A percentile compares a stretch with the other conserved stretches of the same genome.
phyloP scores from a whole-genome alignment of 1,140 invertebrate genomes.

The Caenorhabditis tropicalis region DNA sequence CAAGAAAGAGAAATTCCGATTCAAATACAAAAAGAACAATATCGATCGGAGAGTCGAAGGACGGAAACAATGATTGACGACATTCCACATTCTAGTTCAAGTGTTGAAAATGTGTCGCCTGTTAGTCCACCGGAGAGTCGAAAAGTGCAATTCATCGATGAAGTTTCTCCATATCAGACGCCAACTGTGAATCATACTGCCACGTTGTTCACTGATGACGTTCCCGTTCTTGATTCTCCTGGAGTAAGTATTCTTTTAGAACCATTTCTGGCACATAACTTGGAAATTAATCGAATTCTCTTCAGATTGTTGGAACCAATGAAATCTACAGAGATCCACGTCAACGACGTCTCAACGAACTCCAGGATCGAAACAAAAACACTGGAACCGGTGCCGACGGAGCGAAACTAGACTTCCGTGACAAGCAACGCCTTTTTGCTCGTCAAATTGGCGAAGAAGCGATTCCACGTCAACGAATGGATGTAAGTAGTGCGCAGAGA shows the following conservation, averaged over 20 bases:
- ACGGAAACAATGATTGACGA: constrained; percentile 48
- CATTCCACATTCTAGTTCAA: constrained; percentile 25
- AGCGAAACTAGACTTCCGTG: constrained; percentile 68
- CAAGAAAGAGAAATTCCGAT: constrained; percentile 1
- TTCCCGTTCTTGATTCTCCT: constrained; percentile 41
- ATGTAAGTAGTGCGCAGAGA: constrained; percentile 64
- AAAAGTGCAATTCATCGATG: constrained; percentile 28
- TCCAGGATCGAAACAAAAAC: constrained; percentile 60
- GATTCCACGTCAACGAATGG: constrained; percentile 70
- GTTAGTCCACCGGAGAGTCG: constrained; percentile 14
- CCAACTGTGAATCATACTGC: not conserved
- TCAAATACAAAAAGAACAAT: not conserved
- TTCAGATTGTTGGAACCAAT: constrained; percentile 72
- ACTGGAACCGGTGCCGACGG: constrained; percentile 59
- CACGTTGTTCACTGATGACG: not conserved
- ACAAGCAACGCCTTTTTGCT: constrained; percentile 74
- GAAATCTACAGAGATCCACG: constrained; percentile 74
- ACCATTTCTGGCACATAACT: no score
- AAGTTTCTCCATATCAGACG: not conserved
- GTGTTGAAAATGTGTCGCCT: constrained; percentile 24
- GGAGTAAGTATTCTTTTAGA: not conserved
- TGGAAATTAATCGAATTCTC: no score
- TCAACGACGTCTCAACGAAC: constrained; percentile 61
- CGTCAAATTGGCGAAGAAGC: constrained; percentile 73
- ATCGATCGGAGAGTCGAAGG: not conserved